phyloP scores from a whole-genome alignment of 2,113 vertebrate species.

The Myotis lucifugus region DNA sequence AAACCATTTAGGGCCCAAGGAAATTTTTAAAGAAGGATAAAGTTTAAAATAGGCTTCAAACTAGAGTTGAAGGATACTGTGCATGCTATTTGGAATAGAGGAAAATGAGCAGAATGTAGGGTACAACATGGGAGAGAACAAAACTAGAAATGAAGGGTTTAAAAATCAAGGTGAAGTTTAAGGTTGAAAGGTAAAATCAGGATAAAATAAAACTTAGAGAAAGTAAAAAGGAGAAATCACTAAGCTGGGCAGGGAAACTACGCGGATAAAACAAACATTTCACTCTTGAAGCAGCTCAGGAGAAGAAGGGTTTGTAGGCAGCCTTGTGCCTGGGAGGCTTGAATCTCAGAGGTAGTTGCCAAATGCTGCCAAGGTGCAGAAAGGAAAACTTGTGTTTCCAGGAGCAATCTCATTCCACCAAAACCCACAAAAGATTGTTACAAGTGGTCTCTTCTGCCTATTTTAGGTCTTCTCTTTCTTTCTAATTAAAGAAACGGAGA shows the following conservation, averaged over 20 bases:
- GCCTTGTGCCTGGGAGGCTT: not conserved
- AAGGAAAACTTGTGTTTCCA: not conserved
- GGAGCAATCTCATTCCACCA: not conserved
- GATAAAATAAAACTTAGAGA: not conserved
- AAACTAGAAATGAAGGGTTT: not conserved
- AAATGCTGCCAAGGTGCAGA: not conserved
- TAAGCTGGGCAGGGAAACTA: not conserved
- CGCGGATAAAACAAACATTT: not conserved
- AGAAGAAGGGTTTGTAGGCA: not conserved
- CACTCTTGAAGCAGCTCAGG: not conserved
- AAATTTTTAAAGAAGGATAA: not conserved
- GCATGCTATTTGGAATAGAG: not conserved
- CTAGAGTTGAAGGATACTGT: not conserved
- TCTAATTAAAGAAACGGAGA: not conserved
- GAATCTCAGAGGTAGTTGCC: not conserved
- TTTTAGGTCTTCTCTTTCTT: constrained; percentile 13
- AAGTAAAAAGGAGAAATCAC: not conserved
- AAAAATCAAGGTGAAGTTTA: not conserved
- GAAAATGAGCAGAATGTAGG: not conserved
- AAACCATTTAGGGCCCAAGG: too few relatives aligned
- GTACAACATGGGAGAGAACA: not conserved
- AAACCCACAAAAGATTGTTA: not conserved
- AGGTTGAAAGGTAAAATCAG: not conserved
- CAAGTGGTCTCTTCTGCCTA: not conserved
- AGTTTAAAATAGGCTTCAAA: not conserved